phyloP scores from a whole-genome alignment of 1,140 invertebrate species.

The Adoxophyes honmai region DNA sequence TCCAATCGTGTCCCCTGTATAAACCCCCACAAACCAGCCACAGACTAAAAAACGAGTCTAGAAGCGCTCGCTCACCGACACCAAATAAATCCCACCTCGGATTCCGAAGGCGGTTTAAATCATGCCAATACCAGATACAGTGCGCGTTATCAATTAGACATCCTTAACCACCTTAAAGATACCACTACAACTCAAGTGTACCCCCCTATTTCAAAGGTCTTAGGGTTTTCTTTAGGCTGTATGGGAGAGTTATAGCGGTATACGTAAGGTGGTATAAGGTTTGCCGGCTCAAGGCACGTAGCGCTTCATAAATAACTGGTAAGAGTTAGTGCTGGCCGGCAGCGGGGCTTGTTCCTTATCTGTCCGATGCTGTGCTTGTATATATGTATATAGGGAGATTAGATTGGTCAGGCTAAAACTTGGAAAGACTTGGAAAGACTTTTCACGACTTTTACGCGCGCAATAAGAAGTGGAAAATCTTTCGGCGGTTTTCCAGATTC shows the following conservation, averaged over 20 bases:
- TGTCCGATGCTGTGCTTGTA: conserved; percentile 43
- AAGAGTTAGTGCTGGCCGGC: conserved; percentile 61
- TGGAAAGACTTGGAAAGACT: too few species aligned
- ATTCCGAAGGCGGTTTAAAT: conserved; percentile 57
- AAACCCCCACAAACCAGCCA: not conserved
- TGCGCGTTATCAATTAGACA: conserved; percentile 68
- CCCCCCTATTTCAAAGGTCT: not conserved
- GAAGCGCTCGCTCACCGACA: conserved; percentile 27
- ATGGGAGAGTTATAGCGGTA: conserved; percentile 23
- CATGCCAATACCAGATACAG: conserved; percentile 66
- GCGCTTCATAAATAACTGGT: conserved; percentile 65
- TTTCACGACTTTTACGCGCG: too few species aligned
- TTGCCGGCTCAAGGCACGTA: conserved; percentile 58
- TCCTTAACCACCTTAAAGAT: conserved; percentile 39
- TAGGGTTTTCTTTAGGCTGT: conserved; percentile 32
- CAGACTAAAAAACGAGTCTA: conserved; percentile 22
- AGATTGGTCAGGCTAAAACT: not conserved
- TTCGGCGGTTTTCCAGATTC: too few species aligned
- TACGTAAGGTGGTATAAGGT: conserved; percentile 33
- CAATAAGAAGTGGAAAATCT: too few species aligned
- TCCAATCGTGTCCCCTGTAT: not conserved
- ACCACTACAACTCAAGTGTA: not conserved
- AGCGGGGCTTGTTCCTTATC: conserved; percentile 64
- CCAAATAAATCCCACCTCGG: conserved; percentile 48
- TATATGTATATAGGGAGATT: conserved; percentile 10